phyloP scores from a whole-genome alignment of 2,113 vertebrate species.

The Cardinalis cardinalis region DNA sequence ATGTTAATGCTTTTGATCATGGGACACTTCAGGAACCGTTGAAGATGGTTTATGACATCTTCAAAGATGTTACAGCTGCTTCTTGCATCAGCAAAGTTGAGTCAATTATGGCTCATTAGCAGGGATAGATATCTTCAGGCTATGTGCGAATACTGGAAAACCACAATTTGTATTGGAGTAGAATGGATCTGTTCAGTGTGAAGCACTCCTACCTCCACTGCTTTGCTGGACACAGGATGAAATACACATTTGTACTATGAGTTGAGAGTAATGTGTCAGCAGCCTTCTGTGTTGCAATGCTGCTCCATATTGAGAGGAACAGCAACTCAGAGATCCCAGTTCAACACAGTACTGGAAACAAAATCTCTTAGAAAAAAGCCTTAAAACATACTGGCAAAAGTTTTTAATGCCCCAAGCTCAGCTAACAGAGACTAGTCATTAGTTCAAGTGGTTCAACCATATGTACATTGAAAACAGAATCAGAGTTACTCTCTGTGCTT shows the following conservation, averaged over 20 bases:
- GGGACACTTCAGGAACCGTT: neutral
- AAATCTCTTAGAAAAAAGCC: neutral
- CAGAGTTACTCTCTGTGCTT: neutral
- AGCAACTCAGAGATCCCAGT: neutral
- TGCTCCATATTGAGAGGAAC: neutral
- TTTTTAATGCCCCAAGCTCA: neutral
- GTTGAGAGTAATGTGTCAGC: neutral
- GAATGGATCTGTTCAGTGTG: fast-evolving
- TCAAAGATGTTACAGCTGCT: neutral
- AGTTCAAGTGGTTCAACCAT: neutral
- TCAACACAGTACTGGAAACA: neutral
- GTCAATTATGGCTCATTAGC: neutral
- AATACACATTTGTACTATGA: neutral
- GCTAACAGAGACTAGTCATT: neutral
- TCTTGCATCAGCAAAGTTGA: neutral
- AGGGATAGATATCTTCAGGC: neutral
- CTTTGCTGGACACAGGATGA: neutral
- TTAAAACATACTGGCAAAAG: neutral
- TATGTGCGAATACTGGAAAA: neutral
- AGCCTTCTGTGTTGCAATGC: fast-evolving
- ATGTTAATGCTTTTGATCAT: neutral
- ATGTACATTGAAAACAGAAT: neutral
- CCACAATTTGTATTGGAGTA: neutral
- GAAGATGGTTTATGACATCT: neutral
- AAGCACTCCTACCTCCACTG: neutral